Base-by-base conservation (phyloP, 92 coral and sea anemone species). In the Isaurus tuberculatus region DNA sequence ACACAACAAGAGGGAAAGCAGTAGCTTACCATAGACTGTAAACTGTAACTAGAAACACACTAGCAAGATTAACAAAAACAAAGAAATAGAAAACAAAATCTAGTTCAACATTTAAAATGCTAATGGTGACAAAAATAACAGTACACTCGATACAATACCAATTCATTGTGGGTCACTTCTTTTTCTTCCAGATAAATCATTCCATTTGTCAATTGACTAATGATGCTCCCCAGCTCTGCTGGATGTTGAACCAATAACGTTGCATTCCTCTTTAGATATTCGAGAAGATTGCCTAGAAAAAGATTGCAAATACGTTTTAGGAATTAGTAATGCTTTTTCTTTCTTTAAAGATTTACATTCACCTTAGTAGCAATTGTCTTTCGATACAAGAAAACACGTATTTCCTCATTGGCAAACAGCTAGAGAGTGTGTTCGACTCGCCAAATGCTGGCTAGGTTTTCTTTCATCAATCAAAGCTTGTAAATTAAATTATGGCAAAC, bases 101-200 rank as follows among this genome's bases (percentile, higher is more conserved):
- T 11, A 8, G 11, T 28, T 2, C 43, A 22, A 34, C 1, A 22
- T 5, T 81, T 25, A 13, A 46, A 2, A n/a, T n/a, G n/a, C n/a
- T n/a, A n/a, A n/a, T n/a, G 46, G 46, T 40, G 34, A 28, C 25
- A 60, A 13, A n/a, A 23, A 19, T 30, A 22, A n/a, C 17, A 65
- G 10, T 1, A 16, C 23, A 2, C 15, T 15, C n/a, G 32, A 25
- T 0, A 28, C 69, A 81, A 84, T 86, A 93, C 97, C 87, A 93
- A 60, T 75, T 93, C 97, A 26, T 92, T 87, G 44, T 93, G 97
- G n/a, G 84, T 89, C 2, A 91, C 74, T 16, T 84, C 87, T 36
- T 79, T 13, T 20, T 89, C 92, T 61, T 91, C 92, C 55, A 93
- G 88, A 49, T 89, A 93, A 10, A 87, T 90, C 92, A 93, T 88